A percentile compares a stretch with the other conserved stretches of the same genome.
phyloP scores from a whole-genome alignment of 2,797 vertebrate genomes.

The Propithecus deckenii region DNA sequence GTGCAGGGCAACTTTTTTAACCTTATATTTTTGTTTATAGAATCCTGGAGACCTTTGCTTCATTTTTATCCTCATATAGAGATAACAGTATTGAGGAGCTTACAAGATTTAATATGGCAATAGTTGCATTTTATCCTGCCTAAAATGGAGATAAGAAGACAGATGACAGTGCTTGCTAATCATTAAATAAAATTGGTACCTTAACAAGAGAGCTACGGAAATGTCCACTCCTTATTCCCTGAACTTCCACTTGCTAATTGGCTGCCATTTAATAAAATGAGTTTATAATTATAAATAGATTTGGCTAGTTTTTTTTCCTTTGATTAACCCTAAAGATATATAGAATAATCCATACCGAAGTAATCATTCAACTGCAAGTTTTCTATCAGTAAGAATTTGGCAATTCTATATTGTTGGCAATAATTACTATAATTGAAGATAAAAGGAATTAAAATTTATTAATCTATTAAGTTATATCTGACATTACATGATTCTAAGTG shows the following conservation, averaged over 20 bases:
- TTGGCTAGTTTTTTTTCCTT: constrained; percentile 31
- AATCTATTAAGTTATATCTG: background rate
- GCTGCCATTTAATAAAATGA: constrained; percentile 49
- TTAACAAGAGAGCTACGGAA: background rate
- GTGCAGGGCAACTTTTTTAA: background rate
- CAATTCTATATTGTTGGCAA: background rate
- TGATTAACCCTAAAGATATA: constrained; percentile 29
- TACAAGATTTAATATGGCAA: background rate
- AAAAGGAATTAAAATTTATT: background rate
- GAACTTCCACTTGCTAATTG: constrained; percentile 19
- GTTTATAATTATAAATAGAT: constrained; percentile 39
- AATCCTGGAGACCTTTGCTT: background rate
- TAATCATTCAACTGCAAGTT: background rate
- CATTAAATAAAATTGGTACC: constrained; percentile 43
- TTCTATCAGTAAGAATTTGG: background rate
- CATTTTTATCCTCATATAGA: background rate
- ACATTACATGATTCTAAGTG: background rate
- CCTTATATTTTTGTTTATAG: background rate
- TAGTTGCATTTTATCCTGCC: background rate
- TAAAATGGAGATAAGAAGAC: background rate
- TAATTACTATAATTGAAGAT: background rate
- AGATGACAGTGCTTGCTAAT: background rate
- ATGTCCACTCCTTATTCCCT: constrained; percentile 2
- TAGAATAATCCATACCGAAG: background rate
- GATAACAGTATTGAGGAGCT: background rate